A percentile compares a stretch with the other conserved stretches of the same genome.
Conservation (phyloP, 2,113 vertebrate genomes). For the Raphicerus campestris region DNA sequence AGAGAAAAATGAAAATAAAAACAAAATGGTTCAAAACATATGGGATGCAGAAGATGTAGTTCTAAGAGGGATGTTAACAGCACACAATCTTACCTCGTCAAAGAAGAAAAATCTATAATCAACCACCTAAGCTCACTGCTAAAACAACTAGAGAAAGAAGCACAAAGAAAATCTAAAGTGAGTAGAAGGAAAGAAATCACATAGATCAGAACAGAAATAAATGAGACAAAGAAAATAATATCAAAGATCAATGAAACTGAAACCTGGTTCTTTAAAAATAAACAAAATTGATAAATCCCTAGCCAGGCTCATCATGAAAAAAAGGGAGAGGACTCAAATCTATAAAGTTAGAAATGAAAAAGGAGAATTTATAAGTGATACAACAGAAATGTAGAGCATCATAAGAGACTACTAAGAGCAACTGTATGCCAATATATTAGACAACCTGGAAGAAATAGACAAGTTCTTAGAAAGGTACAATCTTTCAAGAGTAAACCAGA, state of each 20-base stretch:
- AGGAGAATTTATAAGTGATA: neutral
- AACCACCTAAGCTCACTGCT: neutral
- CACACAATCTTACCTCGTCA: neutral
- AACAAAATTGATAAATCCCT: neutral
- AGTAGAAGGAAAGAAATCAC: neutral
- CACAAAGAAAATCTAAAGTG: neutral
- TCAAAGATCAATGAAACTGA: neutral
- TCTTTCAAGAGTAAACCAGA: neutral
- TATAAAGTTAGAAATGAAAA: neutral
- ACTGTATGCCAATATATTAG: neutral
- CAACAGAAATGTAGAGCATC: neutral
- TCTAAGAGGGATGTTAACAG: neutral
- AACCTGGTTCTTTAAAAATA: neutral
- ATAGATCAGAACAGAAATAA: neutral
- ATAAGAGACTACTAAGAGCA: neutral
- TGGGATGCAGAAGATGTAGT: neutral
- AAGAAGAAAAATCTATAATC: neutral
- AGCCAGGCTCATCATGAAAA: neutral
- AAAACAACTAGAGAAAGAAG: neutral
- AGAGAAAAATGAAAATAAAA: neutral
- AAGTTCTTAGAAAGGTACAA: neutral
- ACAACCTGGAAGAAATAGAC: neutral
- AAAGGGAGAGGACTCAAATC: neutral
- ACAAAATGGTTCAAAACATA: neutral
- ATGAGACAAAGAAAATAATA: neutral